These are phyloP conservation scores for Grammomys dolichurus DNA, from an alignment of 2,113 vertebrate species.

Conservation along the genomic window DNA sequence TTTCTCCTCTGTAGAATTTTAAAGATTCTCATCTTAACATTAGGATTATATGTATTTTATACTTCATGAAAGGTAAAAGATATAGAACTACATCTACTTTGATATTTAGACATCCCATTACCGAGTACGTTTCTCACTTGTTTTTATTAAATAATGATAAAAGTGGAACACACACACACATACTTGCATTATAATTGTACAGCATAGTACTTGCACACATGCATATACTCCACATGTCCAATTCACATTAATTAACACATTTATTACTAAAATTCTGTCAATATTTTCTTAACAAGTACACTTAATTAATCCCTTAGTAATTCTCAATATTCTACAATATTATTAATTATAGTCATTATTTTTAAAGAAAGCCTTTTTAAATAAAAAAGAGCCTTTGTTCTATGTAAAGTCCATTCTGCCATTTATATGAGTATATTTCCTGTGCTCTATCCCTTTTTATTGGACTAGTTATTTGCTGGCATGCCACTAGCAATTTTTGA, in stretches of 20 bases:
- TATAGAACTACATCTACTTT: not conserved
- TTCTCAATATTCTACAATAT: not conserved
- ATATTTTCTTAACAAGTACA: not conserved
- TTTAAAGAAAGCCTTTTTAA: not conserved
- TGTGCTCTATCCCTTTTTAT: not conserved
- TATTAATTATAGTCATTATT: not conserved
- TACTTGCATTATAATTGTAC: not conserved
- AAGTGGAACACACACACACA: not conserved
- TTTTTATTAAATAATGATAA: not conserved
- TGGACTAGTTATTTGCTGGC: too few relatives aligned
- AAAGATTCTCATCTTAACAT: not conserved
- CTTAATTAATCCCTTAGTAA: not conserved
- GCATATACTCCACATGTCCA: not conserved
- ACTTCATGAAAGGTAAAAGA: not conserved
- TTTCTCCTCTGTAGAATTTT: not conserved
- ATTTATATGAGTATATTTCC: not conserved
- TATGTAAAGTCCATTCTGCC: not conserved
- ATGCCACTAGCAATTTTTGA: too few relatives aligned
- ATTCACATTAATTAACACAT: not conserved
- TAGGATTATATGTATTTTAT: not conserved
- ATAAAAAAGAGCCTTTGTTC: not conserved
- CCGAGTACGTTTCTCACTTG: accelerated
- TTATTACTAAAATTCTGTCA: too few relatives aligned
- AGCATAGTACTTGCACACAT: not conserved
- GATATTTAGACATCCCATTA: not conserved